Evolutionary conservation across 2,888 invertebrate genomes (phyloP).

Genomic region (Himalopsyche kuldschensis): DNA sequence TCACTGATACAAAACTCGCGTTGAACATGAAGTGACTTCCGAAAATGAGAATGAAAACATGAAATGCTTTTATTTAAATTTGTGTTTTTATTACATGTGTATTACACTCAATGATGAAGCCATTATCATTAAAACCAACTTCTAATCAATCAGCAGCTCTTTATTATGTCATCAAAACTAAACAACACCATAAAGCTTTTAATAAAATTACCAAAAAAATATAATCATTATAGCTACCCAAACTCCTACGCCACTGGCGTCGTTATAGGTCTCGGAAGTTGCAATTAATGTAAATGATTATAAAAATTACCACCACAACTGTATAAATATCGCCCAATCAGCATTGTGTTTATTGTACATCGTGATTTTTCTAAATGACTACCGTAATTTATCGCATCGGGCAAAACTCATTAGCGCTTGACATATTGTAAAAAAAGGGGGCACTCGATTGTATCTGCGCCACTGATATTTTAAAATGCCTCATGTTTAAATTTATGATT

Average conservation of each 20-base stretch:
- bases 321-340: not conserved
- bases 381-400: not conserved
- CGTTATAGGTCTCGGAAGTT: not conserved
- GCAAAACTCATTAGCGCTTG: not conserved
- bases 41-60: too few species aligned
- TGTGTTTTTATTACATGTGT: not conserved
- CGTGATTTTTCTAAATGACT: not conserved
- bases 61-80: not conserved
- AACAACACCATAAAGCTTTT: not conserved
- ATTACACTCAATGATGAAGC: not conserved
- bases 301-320: not conserved
- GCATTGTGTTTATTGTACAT: not conserved
- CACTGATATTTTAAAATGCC: not conserved
- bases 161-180: not conserved
- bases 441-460: not conserved
- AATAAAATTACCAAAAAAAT: not conserved
- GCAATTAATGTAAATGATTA: not conserved
- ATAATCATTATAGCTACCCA: not conserved
- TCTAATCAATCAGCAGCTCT: not conserved
- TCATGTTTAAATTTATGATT: not conserved
- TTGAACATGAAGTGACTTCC: too few species aligned
- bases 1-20: too few species aligned
- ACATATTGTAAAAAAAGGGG: not conserved
- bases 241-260: not conserved
- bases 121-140: not conserved